Evolutionary conservation across 2,113 vertebrate species (phyloP).

Genomic region (Herpetotheres cachinnans): DNA sequence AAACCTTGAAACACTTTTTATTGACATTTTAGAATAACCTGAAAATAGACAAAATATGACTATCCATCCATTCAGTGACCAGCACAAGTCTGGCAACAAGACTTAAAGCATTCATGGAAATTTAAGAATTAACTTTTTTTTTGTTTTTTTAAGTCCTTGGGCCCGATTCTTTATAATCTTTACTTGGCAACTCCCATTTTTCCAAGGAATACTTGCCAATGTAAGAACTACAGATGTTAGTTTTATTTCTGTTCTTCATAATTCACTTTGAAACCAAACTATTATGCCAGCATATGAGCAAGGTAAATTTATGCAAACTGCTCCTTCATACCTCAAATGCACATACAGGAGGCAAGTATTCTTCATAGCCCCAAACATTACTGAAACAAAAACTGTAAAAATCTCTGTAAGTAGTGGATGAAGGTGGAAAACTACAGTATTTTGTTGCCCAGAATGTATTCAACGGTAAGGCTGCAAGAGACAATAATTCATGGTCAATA

Average conservation of each 20-base stretch:
- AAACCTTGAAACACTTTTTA: slow-evolving; percentile 25
- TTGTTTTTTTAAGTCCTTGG: not conserved
- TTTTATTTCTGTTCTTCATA: slow-evolving; percentile 18
- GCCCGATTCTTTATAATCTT: slow-evolving; percentile 30
- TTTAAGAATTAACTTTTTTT: not conserved
- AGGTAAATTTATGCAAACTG: slow-evolving; percentile 57
- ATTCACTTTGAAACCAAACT: slow-evolving; percentile 59
- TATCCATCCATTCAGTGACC: not conserved
- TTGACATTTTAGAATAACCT: slow-evolving; percentile 51
- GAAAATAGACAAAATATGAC: slow-evolving; percentile 36
- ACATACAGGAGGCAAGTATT: slow-evolving; percentile 61
- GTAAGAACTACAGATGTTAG: not conserved
- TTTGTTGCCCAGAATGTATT: slow-evolving; percentile 66
- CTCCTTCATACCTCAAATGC: slow-evolving; percentile 70
- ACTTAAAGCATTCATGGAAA: slow-evolving; percentile 51
- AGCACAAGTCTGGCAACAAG: slow-evolving; percentile 29
- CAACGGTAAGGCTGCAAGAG: slow-evolving; percentile 81
- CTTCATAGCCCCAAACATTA: slow-evolving; percentile 68
- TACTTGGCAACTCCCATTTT: not conserved
- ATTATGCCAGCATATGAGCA: slow-evolving; percentile 54
- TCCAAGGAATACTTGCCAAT: slow-evolving; percentile 5
- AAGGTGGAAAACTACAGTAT: slow-evolving; percentile 72
- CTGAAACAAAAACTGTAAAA: slow-evolving; percentile 67
- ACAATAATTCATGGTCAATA: slow-evolving; percentile 39
- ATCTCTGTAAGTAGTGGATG: slow-evolving; percentile 71